These are phyloP conservation scores for Eustalomyia histrio DNA, from an alignment of 2,888 invertebrate species.

Conservation along the genomic window DNA sequence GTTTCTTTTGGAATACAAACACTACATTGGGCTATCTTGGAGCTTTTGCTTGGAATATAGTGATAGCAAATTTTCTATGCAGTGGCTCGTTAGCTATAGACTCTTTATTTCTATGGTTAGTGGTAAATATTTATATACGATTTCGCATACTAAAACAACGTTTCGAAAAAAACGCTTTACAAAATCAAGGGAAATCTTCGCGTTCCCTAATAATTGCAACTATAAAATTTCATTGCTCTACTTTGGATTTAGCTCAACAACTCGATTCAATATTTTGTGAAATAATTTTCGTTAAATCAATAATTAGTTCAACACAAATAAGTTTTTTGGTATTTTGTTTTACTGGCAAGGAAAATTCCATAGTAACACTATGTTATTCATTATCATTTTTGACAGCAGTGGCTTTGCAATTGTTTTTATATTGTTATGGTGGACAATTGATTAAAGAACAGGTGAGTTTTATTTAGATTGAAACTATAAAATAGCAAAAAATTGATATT, in stretches of 20 bases:
- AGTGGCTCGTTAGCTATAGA: constrained; percentile 29
- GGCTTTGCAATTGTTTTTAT: constrained; percentile 44
- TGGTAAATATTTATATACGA: constrained; percentile 16
- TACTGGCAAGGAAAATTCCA: background rate
- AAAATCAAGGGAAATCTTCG: background rate
- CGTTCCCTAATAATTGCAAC: background rate
- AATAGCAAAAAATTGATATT: background rate
- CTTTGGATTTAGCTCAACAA: constrained; percentile 29
- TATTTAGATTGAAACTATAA: no score
- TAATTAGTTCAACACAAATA: constrained; percentile 44
- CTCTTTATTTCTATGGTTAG: constrained; percentile 23
- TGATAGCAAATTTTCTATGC: constrained; percentile 2
- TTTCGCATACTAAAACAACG: constrained; percentile 32
- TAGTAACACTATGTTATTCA: background rate
- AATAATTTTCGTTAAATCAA: constrained; percentile 47
- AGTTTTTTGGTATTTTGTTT: constrained; percentile 48
- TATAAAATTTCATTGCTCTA: constrained; percentile 28
- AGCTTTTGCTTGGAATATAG: constrained; percentile 7
- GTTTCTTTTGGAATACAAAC: constrained; percentile 18
- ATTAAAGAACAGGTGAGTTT: constrained; percentile 49
- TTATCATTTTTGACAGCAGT: constrained; percentile 37
- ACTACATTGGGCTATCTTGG: background rate
- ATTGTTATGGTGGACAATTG: constrained; percentile 42
- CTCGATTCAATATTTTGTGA: constrained; percentile 40
- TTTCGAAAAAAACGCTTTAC: constrained; percentile 1